Conservation (phyloP, 2,797 vertebrate genomes). For the Chelidonichthys spinosus region DNA sequence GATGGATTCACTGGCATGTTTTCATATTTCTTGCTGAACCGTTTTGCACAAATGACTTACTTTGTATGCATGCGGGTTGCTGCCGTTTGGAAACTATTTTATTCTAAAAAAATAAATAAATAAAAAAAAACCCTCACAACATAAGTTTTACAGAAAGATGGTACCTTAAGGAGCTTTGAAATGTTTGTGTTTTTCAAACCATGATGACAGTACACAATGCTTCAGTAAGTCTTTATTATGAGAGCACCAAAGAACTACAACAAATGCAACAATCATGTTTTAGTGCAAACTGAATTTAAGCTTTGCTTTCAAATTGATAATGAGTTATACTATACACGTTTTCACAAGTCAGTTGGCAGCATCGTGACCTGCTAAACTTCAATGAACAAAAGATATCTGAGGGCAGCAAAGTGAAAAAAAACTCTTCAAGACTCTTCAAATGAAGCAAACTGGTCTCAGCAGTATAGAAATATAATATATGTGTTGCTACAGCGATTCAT, state of each 20-base stretch:
- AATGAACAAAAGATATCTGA: slow-evolving; percentile 20
- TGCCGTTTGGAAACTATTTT: slow-evolving; percentile 23
- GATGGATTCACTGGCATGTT: slow-evolving; percentile 64
- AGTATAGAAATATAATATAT: background rate
- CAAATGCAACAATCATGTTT: background rate
- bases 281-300: background rate
- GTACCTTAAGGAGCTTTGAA: background rate
- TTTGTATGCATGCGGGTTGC: slow-evolving; percentile 26
- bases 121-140: background rate
- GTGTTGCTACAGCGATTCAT: background rate
- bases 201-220: background rate
- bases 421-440: slow-evolving; percentile 4
- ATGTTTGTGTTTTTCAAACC: background rate
- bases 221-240: background rate
- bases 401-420: background rate
- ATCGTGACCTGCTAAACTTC: slow-evolving; percentile 13
- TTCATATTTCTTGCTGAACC: slow-evolving; percentile 45
- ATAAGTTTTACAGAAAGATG: slow-evolving; percentile 14
- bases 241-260: background rate
- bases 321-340: slow-evolving; percentile 11
- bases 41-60: slow-evolving; percentile 38
- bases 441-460: background rate
- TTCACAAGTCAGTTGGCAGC: slow-evolving; percentile 11
- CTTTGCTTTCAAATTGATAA: background rate
- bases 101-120: background rate